These are phyloP conservation scores for Dallia pectoralis DNA, from an alignment of 2,797 vertebrate species.

Conservation along the genomic window DNA sequence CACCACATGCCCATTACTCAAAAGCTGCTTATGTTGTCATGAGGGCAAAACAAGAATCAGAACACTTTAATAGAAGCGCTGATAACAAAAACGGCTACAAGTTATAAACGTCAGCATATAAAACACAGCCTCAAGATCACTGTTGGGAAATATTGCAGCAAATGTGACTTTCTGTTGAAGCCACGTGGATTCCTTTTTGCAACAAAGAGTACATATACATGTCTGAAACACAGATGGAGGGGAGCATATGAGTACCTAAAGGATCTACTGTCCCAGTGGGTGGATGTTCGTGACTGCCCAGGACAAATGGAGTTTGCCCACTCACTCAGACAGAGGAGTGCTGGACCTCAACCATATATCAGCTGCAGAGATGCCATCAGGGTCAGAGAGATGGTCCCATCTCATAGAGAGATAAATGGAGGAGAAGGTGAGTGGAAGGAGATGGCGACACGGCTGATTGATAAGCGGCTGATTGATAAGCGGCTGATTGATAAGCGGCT, in stretches of 20 bases:
- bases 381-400: constrained; percentile 56
- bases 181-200: constrained; percentile 23
- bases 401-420: constrained; percentile 55
- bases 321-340: constrained; percentile 60
- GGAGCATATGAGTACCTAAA: neutral
- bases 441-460: constrained; percentile 55
- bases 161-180: neutral
- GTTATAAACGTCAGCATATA: neutral
- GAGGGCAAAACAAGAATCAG: constrained; percentile 19
- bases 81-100: neutral
- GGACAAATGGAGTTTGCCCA: constrained; percentile 42
- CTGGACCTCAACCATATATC: constrained; percentile 56
- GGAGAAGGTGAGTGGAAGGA: constrained; percentile 35
- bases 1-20: constrained; percentile 37
- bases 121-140: constrained; percentile 16
- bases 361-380: constrained; percentile 54
- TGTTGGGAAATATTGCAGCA: neutral
- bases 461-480: constrained; percentile 39
- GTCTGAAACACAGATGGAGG: constrained; percentile 23
- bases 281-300: constrained; percentile 50
- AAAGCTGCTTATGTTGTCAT: constrained; percentile 29
- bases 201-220: constrained; percentile 13
- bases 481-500: constrained; percentile 25
- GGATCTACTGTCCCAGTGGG: neutral
- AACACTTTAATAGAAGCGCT: constrained; percentile 25